Base-by-base conservation (phyloP, 2,113 vertebrate species). In the Ornithorhynchus anatinus region DNA sequence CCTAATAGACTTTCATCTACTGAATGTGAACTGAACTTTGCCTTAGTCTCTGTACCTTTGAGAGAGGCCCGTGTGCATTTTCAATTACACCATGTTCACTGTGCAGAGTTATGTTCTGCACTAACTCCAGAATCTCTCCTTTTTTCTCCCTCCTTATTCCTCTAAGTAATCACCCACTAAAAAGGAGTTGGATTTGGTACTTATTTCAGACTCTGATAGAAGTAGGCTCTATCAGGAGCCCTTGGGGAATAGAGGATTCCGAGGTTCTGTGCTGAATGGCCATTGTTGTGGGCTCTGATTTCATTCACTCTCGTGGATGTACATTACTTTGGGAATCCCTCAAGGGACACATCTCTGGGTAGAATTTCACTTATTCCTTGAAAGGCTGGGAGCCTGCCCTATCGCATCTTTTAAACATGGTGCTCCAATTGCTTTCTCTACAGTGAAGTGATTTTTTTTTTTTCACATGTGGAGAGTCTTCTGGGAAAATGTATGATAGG, bases 251-350 rank as follows among this genome's bases (percentile, higher is more conserved):
- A n/a, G n/a, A n/a, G n/a, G n/a, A n/a, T n/a, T n/a, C n/a, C n/a
- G n/a, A n/a, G n/a, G n/a, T n/a, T n/a, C n/a, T n/a, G n/a, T n/a
- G n/a, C n/a, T n/a, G n/a, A n/a, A n/a, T n/a, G n/a, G 2, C 11
- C 8, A 14, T 35, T 27, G 19, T 2, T 1, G 6, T 16, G 23
- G 20, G 10, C 3, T 7, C 52, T 5, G 8, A 19, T 31, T 10
- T 15, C 4, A 2, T 10, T 23, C 8, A 3, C 6, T 15, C 12
- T 29, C 22, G 0, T 0, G 2, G 2, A 4, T 0, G 16, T 14
- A 15, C 1, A 0, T 0, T 50, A 29, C 42, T 43, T 1, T 3
- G 9, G 8, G 32, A 22, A 5, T 17, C 31, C 1, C 0, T 4
- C n/a, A n/a, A n/a, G n/a, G n/a, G n/a, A n/a, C n/a, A n/a, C n/a